These are phyloP conservation scores for Oenanthe melanoleuca DNA, from an alignment of 2,113 vertebrate species.

Conservation along the genomic window DNA sequence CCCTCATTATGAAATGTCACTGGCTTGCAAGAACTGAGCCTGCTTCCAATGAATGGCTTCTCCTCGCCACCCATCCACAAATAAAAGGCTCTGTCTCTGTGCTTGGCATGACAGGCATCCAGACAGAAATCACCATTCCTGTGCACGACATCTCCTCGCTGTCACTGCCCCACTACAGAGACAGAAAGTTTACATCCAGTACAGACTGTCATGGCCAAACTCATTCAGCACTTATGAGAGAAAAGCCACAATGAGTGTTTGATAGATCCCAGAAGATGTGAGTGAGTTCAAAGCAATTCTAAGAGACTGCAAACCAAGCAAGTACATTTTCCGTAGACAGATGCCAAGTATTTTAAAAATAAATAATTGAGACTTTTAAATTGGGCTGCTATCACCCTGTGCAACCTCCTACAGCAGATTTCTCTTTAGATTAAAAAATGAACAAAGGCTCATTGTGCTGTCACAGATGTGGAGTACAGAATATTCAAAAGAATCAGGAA, in stretches of 20 bases:
- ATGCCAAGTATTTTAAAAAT: conserved; percentile 66
- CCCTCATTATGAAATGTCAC: background rate
- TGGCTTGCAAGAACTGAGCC: background rate
- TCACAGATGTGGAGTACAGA: conserved; percentile 59
- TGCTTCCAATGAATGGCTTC: background rate
- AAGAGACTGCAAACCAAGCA: conserved; percentile 44
- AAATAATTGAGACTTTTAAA: conserved; percentile 70
- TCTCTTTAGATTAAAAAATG: conserved; percentile 59
- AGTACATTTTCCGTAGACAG: conserved; percentile 51
- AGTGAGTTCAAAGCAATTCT: conserved; percentile 55
- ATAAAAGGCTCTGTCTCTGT: background rate
- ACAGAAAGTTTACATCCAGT: conserved; percentile 17
- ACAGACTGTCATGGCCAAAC: conserved; percentile 3
- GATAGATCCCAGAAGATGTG: conserved; percentile 56
- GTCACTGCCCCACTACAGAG: conserved; percentile 29
- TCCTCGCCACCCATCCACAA: background rate
- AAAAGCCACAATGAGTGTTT: conserved; percentile 51
- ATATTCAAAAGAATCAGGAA: conserved; percentile 35
- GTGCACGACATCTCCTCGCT: conserved; percentile 9
- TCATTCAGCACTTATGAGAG: conserved; percentile 22
- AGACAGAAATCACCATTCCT: conserved; percentile 19
- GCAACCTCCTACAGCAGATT: conserved; percentile 54
- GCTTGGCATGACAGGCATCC: background rate
- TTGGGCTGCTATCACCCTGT: conserved; percentile 57
- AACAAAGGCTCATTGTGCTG: conserved; percentile 69